phyloP scores from a whole-genome alignment of 2,797 vertebrate genomes.

The Enteromius paludinosus region DNA sequence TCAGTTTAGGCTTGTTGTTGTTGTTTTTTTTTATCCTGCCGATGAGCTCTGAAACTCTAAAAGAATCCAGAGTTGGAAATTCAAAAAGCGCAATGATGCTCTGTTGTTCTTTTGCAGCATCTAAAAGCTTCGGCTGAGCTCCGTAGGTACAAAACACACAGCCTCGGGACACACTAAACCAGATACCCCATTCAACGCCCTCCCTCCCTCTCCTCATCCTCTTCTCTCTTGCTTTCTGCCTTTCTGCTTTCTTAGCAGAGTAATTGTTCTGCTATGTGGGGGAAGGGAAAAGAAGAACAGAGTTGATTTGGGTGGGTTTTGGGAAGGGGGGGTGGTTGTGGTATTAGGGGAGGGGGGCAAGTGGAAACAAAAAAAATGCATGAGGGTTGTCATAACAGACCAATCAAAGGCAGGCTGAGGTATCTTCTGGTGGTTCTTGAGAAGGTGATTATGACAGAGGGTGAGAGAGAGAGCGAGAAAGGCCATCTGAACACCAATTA shows the following conservation, averaged over 20 bases:
- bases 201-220: conserved; percentile 58
- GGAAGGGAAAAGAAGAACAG: conserved; percentile 61
- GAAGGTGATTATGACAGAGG: conserved; percentile 71
- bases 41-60: neutral
- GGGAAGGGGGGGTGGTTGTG: conserved; percentile 55
- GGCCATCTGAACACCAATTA: conserved; percentile 67
- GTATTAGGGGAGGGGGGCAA: conserved; percentile 67
- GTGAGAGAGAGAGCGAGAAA: conserved; percentile 73
- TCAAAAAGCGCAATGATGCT: conserved; percentile 45
- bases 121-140: conserved; percentile 51
- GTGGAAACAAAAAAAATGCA: conserved; percentile 65
- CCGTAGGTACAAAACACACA: conserved; percentile 57
- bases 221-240: conserved; percentile 56
- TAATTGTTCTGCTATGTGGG: conserved; percentile 73
- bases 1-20: conserved; percentile 13
- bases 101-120: conserved; percentile 58
- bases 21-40: neutral
- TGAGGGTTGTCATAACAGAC: conserved; percentile 67
- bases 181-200: conserved; percentile 58
- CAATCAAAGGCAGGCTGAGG: conserved; percentile 61
- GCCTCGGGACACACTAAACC: conserved; percentile 60
- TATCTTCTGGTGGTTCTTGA: conserved; percentile 61
- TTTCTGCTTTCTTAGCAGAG: conserved; percentile 67
- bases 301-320: conserved; percentile 68
- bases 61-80: neutral